Conservation (phyloP, 2,888 invertebrate species). For the Sarcophaga caerulescens region DNA sequence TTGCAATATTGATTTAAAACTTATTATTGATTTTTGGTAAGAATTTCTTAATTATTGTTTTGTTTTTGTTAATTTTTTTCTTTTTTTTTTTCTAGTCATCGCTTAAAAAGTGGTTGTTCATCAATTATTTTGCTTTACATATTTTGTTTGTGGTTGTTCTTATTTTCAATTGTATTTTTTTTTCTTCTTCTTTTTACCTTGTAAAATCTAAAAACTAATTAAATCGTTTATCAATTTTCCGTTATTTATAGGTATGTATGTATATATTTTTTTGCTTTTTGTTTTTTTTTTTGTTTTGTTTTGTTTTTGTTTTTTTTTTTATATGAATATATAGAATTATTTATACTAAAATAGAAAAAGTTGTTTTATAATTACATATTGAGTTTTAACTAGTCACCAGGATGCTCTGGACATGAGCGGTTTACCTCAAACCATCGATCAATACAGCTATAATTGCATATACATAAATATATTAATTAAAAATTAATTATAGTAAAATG, state of each 20-base stretch:
- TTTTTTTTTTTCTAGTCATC: conserved; percentile 48
- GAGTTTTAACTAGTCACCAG: conserved; percentile 89
- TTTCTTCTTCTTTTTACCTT: conserved; percentile 43
- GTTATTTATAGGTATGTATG: conserved; percentile 30
- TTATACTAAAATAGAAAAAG: conserved; percentile 66
- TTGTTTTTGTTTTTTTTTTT: conserved; percentile 46
- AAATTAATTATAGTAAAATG: not conserved
- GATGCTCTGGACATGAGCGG: conserved; percentile 99
- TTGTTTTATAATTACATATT: conserved; percentile 71
- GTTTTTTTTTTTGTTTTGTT: conserved; percentile 33
- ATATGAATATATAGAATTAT: conserved; percentile 62
- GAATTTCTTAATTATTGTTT: conserved; percentile 55
- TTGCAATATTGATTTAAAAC: conserved; percentile 54
- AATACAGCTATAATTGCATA: conserved; percentile 89
- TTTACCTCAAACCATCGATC: conserved; percentile 99
- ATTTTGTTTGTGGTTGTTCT: conserved; percentile 29
- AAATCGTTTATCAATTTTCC: conserved; percentile 65
- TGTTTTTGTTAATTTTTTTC: conserved; percentile 31
- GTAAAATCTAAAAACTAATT: conserved; percentile 63
- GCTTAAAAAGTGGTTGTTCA: conserved; percentile 51
- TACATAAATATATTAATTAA: not conserved
- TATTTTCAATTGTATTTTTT: conserved; percentile 41
- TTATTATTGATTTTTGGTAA: conserved; percentile 66
- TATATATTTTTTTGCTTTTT: conserved; percentile 20
- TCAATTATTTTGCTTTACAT: conserved; percentile 29